Evolutionary conservation across 2,888 invertebrate species (phyloP), one percentile per base, ranked within the genome.

Genomic region (Ennomos erosarius): DNA sequence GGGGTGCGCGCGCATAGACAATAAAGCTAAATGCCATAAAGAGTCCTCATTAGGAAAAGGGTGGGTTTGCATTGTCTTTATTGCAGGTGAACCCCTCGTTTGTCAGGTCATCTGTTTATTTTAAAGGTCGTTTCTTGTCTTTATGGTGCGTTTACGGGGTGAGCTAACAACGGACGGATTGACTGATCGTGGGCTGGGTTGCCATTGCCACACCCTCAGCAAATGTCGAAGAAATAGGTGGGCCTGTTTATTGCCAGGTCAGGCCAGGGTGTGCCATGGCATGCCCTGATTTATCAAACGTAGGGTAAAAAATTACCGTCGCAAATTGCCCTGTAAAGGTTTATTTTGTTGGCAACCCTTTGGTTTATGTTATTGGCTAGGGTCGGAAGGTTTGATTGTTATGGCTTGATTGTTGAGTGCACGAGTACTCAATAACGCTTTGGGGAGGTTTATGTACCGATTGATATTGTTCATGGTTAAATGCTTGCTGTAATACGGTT

Each of bases 1-100:
- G 78, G 85, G 82, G 71, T 91, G 91, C 91, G 91, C 91, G 91
- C 91, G 91, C 91, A 91, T 62, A 75, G 73, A 82, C 81, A 85
- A 87, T 89, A 88, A 86, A 85, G 74, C 82, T 82, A 87, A 88
- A 90, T 86, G 87, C 83, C 84, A 88, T 89, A 88, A 90, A 90
- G 79, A 81, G 85, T 79, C 86, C 90, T 89, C 90, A 90, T 91
- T 91, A 91, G 87, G 75, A 81, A 86, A 86, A 88, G 90, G 90
- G 88, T 87, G 88, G 77, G 80, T 81, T 79, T 85, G 82, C 68
- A 69, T 53, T 65, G 74, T 83, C 82, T 88, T 88, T 91, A 91
- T 87, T 81, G 85, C 84, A 82, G 82, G 85, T 85, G 74, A 75
- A 74, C 75, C 82, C 85, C 59, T 85, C 84, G 82, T 84, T 88